These are phyloP conservation scores for Megathymus violae DNA, from an alignment of 1,140 invertebrate species.

Conservation along the genomic window DNA sequence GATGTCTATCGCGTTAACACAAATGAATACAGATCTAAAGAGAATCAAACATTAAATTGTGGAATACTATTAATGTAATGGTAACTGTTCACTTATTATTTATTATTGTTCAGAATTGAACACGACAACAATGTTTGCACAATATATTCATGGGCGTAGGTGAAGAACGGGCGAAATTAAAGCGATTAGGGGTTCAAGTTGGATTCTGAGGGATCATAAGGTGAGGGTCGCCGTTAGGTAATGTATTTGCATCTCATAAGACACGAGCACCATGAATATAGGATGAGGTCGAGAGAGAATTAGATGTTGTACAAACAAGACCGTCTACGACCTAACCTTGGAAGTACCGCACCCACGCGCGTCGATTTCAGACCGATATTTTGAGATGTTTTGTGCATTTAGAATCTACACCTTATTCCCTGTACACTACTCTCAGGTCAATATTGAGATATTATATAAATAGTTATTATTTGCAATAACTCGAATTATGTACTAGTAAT, in stretches of 20 bases:
- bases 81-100: neutral
- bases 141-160: constrained; percentile 41
- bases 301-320: constrained; percentile 5
- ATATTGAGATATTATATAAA: no score
- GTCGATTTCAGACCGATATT: no score
- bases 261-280: constrained; percentile 40
- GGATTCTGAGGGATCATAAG: constrained; percentile 47
- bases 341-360: no score
- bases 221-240: constrained; percentile 38
- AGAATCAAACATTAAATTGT: no score
- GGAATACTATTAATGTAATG: no score
- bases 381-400: no score
- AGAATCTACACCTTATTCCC: no score
- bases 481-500: no score
- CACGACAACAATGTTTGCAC: constrained; percentile 28
- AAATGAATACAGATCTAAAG: no score
- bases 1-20: no score
- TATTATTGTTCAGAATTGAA: neutral
- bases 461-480: no score
- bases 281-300: constrained; percentile 36
- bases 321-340: neutral
- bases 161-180: constrained; percentile 43
- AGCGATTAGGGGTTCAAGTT: constrained; percentile 47
- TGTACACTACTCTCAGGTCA: no score
- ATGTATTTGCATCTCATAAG: constrained; percentile 50